A percentile compares a stretch with the other conserved stretches of the same genome.
Evolutionary conservation across 2,113 vertebrate genomes (phyloP).

Genomic region (Trematomus loennbergii): DNA sequence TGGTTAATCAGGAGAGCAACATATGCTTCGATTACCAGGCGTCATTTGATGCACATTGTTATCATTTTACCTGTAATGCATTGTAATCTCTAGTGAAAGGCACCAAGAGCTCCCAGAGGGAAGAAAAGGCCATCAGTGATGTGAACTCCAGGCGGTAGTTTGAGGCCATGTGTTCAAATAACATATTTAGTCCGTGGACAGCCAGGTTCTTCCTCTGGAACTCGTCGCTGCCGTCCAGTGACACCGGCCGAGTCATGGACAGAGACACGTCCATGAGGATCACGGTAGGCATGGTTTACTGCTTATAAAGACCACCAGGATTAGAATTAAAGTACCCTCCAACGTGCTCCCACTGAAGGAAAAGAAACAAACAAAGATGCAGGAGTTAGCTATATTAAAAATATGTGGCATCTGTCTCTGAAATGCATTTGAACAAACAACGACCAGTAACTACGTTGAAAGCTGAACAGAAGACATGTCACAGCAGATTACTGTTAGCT

Average conservation of each 20-base stretch:
- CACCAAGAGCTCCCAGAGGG: slow-evolving; percentile 95
- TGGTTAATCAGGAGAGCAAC: neutral
- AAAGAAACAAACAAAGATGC: neutral
- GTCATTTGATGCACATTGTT: too few species aligned
- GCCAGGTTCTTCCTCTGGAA: slow-evolving; percentile 97
- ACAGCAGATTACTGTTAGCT: slow-evolving; percentile 20
- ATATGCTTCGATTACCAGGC: neutral
- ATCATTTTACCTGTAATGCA: slow-evolving; percentile 89
- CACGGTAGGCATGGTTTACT: slow-evolving; percentile 92
- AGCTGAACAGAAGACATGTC: neutral
- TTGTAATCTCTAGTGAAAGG: slow-evolving; percentile 99
- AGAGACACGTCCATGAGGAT: slow-evolving; percentile 98
- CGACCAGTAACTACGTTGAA: neutral
- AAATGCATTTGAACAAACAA: neutral
- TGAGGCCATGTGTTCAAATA: slow-evolving; percentile 98
- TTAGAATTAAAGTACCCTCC: neutral
- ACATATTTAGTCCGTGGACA: slow-evolving; percentile 95
- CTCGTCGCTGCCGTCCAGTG: slow-evolving; percentile 91
- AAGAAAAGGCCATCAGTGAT: slow-evolving; percentile 94
- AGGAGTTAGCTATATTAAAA: neutral
- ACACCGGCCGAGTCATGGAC: slow-evolving; percentile 97
- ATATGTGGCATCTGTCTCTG: too few species aligned
- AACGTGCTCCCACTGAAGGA: neutral
- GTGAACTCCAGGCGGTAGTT: slow-evolving; percentile 98
- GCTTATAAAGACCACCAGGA: neutral